phyloP scores from a whole-genome alignment of 2,888 invertebrate species.

The Netelia fuscicornis region DNA sequence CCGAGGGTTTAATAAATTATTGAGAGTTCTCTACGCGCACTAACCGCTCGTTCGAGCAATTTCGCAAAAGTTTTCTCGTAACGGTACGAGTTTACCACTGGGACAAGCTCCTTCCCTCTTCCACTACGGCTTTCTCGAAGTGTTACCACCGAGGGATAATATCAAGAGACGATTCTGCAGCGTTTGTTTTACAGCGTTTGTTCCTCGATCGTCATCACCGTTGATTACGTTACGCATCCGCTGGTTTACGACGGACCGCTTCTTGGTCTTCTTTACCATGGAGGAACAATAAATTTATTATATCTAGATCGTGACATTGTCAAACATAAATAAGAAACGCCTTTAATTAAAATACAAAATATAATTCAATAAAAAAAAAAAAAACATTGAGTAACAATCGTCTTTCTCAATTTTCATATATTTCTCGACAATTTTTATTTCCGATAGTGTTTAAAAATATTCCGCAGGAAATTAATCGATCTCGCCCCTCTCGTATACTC shows the following conservation, averaged over 20 bases:
- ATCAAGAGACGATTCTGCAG: slow-evolving; percentile 21
- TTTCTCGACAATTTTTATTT: too few species aligned
- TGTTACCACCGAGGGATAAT: slow-evolving; percentile 25
- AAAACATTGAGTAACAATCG: too few species aligned
- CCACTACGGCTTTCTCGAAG: slow-evolving; percentile 16
- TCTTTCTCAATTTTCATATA: too few species aligned
- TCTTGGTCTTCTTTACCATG: background rate
- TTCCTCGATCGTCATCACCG: background rate
- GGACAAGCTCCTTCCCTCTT: background rate
- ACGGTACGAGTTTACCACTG: slow-evolving; percentile 41
- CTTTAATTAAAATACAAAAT: too few species aligned
- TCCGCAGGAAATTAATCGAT: too few species aligned
- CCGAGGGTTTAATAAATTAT: background rate
- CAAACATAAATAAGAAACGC: background rate
- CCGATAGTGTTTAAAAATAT: too few species aligned
- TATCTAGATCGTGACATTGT: background rate
- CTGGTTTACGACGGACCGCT: background rate
- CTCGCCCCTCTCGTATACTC: too few species aligned
- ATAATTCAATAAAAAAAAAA: too few species aligned
- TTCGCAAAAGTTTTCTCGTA: slow-evolving; percentile 52
- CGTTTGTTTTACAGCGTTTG: background rate
- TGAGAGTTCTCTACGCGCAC: background rate
- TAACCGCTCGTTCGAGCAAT: background rate
- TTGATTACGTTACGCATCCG: background rate
- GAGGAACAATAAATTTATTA: background rate